These are phyloP conservation scores for Pteruthius melanotis DNA, from an alignment of 2,113 vertebrate species.

Conservation along the genomic window DNA sequence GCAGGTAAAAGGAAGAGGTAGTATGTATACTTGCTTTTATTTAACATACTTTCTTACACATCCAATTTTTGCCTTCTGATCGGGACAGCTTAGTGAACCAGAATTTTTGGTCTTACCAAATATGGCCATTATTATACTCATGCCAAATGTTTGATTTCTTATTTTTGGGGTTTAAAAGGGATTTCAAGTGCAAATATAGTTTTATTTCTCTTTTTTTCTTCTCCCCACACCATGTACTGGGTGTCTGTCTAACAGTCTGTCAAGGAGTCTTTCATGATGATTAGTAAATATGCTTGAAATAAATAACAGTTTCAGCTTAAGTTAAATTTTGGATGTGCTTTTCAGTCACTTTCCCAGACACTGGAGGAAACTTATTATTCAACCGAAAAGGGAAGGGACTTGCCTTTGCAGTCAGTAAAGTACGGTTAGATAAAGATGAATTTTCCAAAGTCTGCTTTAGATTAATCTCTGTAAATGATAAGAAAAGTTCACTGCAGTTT, in stretches of 20 bases:
- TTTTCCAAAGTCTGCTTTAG: neutral
- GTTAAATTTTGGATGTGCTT: neutral
- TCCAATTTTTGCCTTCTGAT: neutral
- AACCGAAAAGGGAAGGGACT: neutral
- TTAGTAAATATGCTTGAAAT: neutral
- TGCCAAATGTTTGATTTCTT: neutral
- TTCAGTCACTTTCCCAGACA: neutral
- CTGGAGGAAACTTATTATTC: neutral
- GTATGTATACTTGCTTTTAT: neutral
- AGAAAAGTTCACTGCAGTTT: neutral
- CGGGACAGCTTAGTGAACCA: neutral
- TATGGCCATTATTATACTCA: neutral
- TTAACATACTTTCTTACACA: neutral
- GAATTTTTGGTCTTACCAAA: neutral
- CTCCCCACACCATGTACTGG: rapidly evolving
- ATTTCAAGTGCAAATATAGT: neutral
- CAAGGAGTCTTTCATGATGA: neutral
- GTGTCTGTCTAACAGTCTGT: neutral
- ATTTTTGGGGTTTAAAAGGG: neutral
- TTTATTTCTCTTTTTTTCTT: neutral
- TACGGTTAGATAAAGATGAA: neutral
- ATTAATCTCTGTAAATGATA: neutral
- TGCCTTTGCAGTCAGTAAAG: neutral
- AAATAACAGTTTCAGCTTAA: neutral
- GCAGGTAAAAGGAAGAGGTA: neutral